Evolutionary conservation across 2,888 invertebrate genomes (phyloP).

Genomic region (Andrena marginata): DNA sequence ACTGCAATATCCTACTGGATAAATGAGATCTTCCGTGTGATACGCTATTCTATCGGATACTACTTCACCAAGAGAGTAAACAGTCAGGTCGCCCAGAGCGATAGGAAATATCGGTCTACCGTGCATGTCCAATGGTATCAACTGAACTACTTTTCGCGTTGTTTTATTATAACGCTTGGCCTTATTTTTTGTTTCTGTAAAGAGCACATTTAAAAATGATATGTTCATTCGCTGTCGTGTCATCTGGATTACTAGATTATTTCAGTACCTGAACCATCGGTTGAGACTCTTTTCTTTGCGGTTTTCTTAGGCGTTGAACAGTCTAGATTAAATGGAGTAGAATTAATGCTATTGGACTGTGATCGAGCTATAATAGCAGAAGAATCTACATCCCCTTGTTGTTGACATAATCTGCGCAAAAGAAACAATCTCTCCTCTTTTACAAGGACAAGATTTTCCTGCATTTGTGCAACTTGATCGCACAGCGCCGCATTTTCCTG

Average conservation of each 20-base stretch:
- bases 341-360: conserved; percentile 75
- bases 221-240: neutral
- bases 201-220: neutral
- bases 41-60: conserved; percentile 89
- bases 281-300: conserved; percentile 77
- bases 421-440: conserved; percentile 94
- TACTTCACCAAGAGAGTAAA: conserved; percentile 92
- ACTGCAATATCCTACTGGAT: conserved; percentile 92
- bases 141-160: conserved; percentile 86
- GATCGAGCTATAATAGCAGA: conserved; percentile 71
- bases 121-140: conserved; percentile 88
- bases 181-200: conserved; percentile 78
- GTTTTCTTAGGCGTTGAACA: conserved; percentile 78
- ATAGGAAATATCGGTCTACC: conserved; percentile 92
- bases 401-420: conserved; percentile 91
- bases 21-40: conserved; percentile 90
- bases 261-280: conserved; percentile 75
- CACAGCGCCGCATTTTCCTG: conserved; percentile 95
- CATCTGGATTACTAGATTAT: neutral
- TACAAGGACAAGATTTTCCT: conserved; percentile 92
- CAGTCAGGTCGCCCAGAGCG: conserved; percentile 89
- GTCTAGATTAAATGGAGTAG: conserved; percentile 73
- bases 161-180: conserved; percentile 80
- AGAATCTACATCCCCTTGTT: conserved; percentile 83
- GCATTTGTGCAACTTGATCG: conserved; percentile 94